Conservation (phyloP, 2,113 vertebrate genomes). For the Bolborhynchus lineola region DNA sequence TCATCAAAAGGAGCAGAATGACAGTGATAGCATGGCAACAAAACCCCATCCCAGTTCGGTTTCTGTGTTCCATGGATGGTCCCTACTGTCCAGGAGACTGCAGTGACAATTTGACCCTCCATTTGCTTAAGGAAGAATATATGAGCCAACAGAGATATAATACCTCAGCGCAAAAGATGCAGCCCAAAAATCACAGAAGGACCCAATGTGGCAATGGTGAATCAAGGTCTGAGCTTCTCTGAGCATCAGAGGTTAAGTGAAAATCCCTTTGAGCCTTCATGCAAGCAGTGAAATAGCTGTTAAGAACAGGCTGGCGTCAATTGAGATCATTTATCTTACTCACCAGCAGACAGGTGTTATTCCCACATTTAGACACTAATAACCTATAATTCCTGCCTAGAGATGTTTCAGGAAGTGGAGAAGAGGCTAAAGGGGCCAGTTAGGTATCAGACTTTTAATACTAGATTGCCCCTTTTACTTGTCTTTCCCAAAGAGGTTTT, state of each 20-base stretch:
- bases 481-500: not conserved
- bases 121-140: not conserved
- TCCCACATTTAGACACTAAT: not conserved
- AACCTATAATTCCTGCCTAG: not conserved
- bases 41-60: not conserved
- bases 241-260: not conserved
- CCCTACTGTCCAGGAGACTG: not conserved
- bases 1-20: not conserved
- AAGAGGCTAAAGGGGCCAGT: not conserved
- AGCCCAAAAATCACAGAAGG: not conserved
- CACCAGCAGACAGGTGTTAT: not conserved
- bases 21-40: not conserved
- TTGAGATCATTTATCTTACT: not conserved
- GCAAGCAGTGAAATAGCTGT: not conserved
- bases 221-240: not conserved
- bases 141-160: not conserved
- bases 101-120: not conserved
- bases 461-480: not conserved
- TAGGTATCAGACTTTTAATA: not conserved
- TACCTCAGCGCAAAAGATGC: not conserved
- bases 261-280: not conserved
- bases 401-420: not conserved
- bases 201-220: not conserved
- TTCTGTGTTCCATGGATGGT: not conserved
- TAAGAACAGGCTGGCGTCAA: not conserved